phyloP scores from a whole-genome alignment of 2,797 vertebrate genomes.

The Sternarchorhynchus goeldii region DNA sequence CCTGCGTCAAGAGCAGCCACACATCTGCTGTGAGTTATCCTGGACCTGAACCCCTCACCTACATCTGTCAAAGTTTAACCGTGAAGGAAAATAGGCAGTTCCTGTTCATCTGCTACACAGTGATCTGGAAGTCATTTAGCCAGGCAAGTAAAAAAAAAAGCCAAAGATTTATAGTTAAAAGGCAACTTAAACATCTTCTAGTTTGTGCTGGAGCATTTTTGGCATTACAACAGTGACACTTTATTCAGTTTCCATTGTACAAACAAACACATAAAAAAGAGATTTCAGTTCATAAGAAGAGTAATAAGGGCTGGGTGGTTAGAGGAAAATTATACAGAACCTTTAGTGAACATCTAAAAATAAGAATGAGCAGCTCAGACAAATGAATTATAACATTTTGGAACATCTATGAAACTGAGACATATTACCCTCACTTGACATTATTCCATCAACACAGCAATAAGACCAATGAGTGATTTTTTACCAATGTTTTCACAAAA shows the following conservation, averaged over 20 bases:
- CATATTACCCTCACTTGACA: slow-evolving; percentile 23
- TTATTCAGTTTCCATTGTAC: slow-evolving; percentile 19
- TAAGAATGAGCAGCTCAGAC: slow-evolving; percentile 36
- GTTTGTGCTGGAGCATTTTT: slow-evolving; percentile 60
- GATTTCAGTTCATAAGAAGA: not conserved
- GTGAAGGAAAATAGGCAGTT: slow-evolving; percentile 81
- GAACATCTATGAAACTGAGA: slow-evolving; percentile 28
- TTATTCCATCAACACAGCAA: slow-evolving; percentile 34
- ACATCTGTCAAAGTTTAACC: slow-evolving; percentile 84
- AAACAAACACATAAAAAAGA: not conserved
- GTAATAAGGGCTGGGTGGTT: not conserved
- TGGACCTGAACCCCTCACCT: slow-evolving; percentile 69
- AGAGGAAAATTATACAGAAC: slow-evolving; percentile 1
- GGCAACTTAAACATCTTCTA: slow-evolving; percentile 65
- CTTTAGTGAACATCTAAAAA: slow-evolving; percentile 7
- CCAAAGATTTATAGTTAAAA: slow-evolving; percentile 68
- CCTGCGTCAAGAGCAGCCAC: slow-evolving; percentile 45
- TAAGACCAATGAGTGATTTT: slow-evolving; percentile 52
- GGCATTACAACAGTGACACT: slow-evolving; percentile 30
- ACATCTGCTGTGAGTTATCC: slow-evolving; percentile 72
- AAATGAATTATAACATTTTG: not conserved
- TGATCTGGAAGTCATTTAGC: slow-evolving; percentile 81
- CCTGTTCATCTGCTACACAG: slow-evolving; percentile 76
- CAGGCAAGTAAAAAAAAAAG: slow-evolving; percentile 67
- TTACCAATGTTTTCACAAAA: slow-evolving; percentile 39